Conservation (phyloP, 1,140 invertebrate species). For the Sipha flava region DNA sequence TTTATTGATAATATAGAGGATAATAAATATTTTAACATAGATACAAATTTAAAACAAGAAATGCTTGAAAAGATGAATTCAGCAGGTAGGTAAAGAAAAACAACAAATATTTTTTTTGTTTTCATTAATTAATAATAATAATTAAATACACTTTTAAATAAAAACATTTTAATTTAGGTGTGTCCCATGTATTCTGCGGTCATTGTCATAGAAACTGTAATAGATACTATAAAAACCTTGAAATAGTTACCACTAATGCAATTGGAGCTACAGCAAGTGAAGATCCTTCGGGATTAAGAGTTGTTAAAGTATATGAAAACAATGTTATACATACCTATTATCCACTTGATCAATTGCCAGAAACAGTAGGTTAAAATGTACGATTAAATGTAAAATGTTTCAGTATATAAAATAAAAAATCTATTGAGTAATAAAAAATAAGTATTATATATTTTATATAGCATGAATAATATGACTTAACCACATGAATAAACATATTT, state of each 20-base stretch:
- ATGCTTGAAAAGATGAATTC: constrained; percentile 46
- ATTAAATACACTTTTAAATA: background rate
- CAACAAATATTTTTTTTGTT: no score
- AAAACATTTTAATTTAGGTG: constrained; percentile 41
- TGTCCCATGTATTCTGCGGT: constrained; percentile 50
- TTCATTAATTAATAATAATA: background rate
- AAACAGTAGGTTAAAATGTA: no score
- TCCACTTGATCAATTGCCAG: constrained; percentile 29
- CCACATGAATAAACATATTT: background rate
- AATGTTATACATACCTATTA: constrained; percentile 44
- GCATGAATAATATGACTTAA: no score
- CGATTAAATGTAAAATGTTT: no score
- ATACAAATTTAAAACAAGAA: constrained; percentile 39
- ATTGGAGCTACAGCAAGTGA: constrained; percentile 47
- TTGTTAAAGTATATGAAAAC: constrained; percentile 45
- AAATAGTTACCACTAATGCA: constrained; percentile 49
- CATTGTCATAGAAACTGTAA: constrained; percentile 52
- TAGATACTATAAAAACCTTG: constrained; percentile 46
- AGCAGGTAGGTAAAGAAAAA: constrained; percentile 41
- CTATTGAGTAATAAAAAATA: no score
- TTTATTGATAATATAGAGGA: constrained; percentile 45
- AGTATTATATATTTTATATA: no score
- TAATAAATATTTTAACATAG: constrained; percentile 47
- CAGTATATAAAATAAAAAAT: no score
- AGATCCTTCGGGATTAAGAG: constrained; percentile 46